Conservation (phyloP, 1,140 invertebrate species). For the Heliconius eleuchia region DNA sequence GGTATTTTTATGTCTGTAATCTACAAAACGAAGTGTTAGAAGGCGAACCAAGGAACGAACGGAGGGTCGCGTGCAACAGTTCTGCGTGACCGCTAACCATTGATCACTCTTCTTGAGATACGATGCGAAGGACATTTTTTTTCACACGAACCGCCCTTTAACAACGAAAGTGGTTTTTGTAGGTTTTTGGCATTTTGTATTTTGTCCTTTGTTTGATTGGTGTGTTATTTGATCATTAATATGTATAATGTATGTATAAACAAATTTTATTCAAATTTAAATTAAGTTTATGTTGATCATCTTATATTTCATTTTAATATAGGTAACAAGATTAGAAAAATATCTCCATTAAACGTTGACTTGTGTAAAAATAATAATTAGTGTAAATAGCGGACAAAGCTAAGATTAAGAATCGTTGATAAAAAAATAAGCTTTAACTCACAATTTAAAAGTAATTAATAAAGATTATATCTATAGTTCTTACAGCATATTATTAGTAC, state of each 20-base stretch:
- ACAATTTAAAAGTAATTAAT: neutral
- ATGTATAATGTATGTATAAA: too few species aligned
- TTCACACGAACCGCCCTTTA: conserved; percentile 59
- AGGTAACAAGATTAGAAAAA: too few species aligned
- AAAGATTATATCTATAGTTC: neutral
- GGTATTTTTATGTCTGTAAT: conserved; percentile 67
- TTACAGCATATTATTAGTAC: neutral
- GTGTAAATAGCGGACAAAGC: too few species aligned
- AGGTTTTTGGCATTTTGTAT: neutral
- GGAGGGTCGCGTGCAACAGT: conserved; percentile 52
- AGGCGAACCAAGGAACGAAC: conserved; percentile 50
- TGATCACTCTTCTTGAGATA: conserved; percentile 67
- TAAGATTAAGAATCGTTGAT: too few species aligned
- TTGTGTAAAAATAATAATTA: too few species aligned
- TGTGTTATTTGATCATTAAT: too few species aligned
- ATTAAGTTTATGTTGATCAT: too few species aligned
- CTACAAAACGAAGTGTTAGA: conserved; percentile 59
- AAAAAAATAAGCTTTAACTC: neutral
- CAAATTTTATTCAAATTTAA: too few species aligned
- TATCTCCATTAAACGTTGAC: too few species aligned
- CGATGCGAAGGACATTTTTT: conserved; percentile 63
- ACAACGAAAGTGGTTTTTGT: conserved; percentile 41
- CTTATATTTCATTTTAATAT: too few species aligned
- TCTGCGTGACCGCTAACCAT: conserved; percentile 62
- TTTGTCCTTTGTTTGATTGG: neutral